These are phyloP conservation scores for Papilio polyxenes DNA, from an alignment of 1,140 invertebrate species.

Conservation along the genomic window DNA sequence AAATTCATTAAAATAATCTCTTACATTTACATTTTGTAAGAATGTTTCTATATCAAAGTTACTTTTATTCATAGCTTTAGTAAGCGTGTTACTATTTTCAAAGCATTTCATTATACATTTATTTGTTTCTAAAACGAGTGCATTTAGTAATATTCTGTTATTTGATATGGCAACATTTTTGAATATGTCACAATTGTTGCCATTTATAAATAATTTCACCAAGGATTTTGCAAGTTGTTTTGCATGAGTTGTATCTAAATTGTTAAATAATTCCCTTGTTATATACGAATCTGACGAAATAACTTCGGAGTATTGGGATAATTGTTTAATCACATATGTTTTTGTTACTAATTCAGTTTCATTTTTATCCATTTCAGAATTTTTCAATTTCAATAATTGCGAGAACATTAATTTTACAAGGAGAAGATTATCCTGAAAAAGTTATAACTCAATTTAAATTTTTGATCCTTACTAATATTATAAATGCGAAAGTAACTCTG, in stretches of 20 bases:
- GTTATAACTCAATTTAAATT: not conserved
- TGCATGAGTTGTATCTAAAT: conserved; percentile 59
- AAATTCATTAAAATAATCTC: conserved; percentile 55
- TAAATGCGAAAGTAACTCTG: too few species aligned
- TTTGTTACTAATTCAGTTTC: conserved; percentile 51
- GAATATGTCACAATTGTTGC: conserved; percentile 50
- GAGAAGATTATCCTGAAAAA: conserved; percentile 62
- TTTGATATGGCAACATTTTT: conserved; percentile 48
- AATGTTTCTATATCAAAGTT: conserved; percentile 57
- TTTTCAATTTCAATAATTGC: conserved; percentile 48
- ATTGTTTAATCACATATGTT: conserved; percentile 61
- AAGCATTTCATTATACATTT: conserved; percentile 62
- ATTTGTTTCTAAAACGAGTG: conserved; percentile 56
- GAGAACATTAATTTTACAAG: conserved; percentile 60
- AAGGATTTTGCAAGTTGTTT: conserved; percentile 64
- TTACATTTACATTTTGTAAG: conserved; percentile 55
- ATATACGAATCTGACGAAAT: conserved; percentile 51
- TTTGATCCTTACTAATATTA: conserved; percentile 2
- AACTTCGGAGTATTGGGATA: conserved; percentile 45
- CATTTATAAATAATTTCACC: conserved; percentile 52
- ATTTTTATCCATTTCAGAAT: conserved; percentile 40
- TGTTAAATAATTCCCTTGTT: conserved; percentile 55
- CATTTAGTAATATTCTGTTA: conserved; percentile 60
- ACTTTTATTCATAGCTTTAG: conserved; percentile 61
- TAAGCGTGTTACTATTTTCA: conserved; percentile 55